phyloP scores from a whole-genome alignment of 1,140 invertebrate species.

The Cotesia typhae region DNA sequence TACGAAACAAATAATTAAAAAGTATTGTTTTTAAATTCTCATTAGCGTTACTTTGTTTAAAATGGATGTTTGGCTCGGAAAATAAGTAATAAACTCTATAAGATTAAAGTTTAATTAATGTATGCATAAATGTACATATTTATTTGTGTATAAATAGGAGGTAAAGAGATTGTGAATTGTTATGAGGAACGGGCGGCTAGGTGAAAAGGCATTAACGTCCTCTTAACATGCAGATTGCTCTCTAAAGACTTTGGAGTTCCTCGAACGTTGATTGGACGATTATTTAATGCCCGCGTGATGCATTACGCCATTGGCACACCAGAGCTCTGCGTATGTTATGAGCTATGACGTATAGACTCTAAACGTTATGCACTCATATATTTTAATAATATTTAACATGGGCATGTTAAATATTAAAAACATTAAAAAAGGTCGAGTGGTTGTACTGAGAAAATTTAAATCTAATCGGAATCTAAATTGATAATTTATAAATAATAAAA shows the following conservation, averaged over 20 bases:
- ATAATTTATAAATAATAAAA: too few species aligned
- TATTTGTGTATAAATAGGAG: constrained; percentile 36
- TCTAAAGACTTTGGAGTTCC: constrained; percentile 58
- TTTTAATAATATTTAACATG: too few species aligned
- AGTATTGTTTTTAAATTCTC: too few species aligned
- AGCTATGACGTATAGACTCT: background rate
- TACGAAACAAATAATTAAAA: too few species aligned
- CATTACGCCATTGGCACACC: constrained; percentile 37
- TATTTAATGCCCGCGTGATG: constrained; percentile 58
- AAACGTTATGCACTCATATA: background rate
- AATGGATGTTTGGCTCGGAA: too few species aligned
- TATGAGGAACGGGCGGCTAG: constrained; percentile 52
- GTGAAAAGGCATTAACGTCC: constrained; percentile 63
- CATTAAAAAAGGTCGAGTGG: too few species aligned
- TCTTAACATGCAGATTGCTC: constrained; percentile 66
- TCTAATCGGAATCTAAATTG: too few species aligned
- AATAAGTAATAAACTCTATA: too few species aligned
- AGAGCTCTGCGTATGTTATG: constrained; percentile 2
- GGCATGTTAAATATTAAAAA: too few species aligned
- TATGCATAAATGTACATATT: constrained; percentile 14
- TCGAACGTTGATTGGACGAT: constrained; percentile 62
- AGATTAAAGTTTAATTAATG: background rate
- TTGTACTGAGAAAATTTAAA: too few species aligned
- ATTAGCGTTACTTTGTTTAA: too few species aligned
- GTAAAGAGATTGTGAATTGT: constrained; percentile 39